Conservation (phyloP, 92 coral and sea anemone genomes). For the Porites lobata region DNA sequence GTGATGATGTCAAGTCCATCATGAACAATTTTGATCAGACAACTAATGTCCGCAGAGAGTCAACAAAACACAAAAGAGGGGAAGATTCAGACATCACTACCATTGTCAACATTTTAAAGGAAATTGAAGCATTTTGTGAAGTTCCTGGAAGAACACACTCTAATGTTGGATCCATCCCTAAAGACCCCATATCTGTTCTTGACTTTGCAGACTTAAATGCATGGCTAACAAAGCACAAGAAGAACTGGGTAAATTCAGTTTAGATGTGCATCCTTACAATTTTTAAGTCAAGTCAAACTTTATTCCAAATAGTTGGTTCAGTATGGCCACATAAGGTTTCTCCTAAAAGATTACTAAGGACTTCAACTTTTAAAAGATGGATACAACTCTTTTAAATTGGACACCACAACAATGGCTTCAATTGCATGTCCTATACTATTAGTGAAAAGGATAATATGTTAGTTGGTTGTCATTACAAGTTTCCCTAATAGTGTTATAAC, state of each 20-base stretch:
- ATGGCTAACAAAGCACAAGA: neutral
- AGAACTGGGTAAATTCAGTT: neutral
- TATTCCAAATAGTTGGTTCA: neutral
- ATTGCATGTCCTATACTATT: neutral
- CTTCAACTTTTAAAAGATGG: neutral
- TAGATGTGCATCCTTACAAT: neutral
- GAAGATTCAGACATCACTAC: neutral
- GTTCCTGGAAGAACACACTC: slow-evolving; percentile 42
- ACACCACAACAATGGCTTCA: neutral
- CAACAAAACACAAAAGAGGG: slow-evolving; percentile 36
- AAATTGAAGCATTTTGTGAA: slow-evolving; percentile 3
- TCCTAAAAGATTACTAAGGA: neutral
- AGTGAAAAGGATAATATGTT: neutral
- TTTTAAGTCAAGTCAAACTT: too few relatives aligned
- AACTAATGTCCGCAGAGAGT: slow-evolving; percentile 14
- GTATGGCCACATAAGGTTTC: neutral
- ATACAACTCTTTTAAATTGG: neutral
- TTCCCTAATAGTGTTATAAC: neutral
- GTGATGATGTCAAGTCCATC: neutral
- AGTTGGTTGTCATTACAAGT: neutral
- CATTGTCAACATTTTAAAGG: slow-evolving; percentile 2
- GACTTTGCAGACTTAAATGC: slow-evolving; percentile 1
- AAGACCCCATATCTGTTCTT: slow-evolving; percentile 45
- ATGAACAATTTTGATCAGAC: slow-evolving; percentile 36
- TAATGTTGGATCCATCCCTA: slow-evolving; percentile 17